Conservation (phyloP, 2,797 vertebrate species). For the Tarsius wallacei region DNA sequence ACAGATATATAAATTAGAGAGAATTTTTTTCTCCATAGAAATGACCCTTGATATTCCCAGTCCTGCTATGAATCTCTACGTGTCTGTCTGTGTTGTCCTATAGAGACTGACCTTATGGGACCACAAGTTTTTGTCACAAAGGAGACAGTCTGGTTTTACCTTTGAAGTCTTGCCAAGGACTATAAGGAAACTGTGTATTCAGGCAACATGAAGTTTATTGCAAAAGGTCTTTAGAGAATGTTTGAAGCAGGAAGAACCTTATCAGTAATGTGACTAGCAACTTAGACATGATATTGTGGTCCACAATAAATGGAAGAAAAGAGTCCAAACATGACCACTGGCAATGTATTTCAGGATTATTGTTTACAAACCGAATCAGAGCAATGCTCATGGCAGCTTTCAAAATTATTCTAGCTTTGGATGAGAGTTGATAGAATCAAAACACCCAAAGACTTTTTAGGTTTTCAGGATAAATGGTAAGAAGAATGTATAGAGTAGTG, state of each 20-base stretch:
- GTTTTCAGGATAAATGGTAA: slow-evolving; percentile 51
- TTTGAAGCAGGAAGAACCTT: not conserved
- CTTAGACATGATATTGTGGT: not conserved
- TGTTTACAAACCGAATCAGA: not conserved
- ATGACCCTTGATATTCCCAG: not conserved
- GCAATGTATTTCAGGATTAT: not conserved
- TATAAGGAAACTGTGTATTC: not conserved
- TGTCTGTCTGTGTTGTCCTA: not conserved
- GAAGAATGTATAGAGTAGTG: not conserved
- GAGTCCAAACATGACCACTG: not conserved
- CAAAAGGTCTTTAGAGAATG: not conserved
- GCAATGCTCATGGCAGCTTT: not conserved
- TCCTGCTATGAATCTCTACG: not conserved
- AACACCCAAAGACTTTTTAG: not conserved
- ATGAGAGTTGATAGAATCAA: not conserved
- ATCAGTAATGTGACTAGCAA: not conserved
- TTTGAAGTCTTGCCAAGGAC: not conserved
- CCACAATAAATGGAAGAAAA: not conserved
- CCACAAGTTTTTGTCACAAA: not conserved
- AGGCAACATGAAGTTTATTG: not conserved
- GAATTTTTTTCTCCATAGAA: not conserved
- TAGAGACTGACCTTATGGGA: not conserved
- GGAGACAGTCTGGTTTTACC: not conserved
- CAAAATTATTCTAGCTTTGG: not conserved
- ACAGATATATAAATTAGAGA: slow-evolving; percentile 38